Evolutionary conservation across 2,888 invertebrate genomes (phyloP).

Genomic region (Crioceris asparagi): DNA sequence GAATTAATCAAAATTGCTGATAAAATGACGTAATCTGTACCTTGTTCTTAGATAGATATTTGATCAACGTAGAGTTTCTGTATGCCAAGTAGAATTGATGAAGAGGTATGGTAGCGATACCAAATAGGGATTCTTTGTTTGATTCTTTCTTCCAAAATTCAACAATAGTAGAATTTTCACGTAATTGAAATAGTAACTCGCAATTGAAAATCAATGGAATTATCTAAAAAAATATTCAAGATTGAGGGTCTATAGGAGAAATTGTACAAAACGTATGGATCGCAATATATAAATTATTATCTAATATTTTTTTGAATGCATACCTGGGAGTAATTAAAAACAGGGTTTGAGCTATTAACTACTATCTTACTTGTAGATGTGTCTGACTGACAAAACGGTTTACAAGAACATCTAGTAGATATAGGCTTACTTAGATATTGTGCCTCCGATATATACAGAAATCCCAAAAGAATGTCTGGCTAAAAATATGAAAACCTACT

Average conservation of each 20-base stretch:
- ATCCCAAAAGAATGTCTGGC: conserved; percentile 38
- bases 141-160: conserved; percentile 42
- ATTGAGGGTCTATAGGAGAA: background rate
- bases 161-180: conserved; percentile 45
- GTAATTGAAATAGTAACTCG: conserved; percentile 43
- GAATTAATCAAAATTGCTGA: conserved; percentile 2
- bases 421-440: conserved; percentile 33
- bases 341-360: conserved; percentile 36
- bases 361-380: conserved; percentile 36
- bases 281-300: background rate
- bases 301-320: background rate
- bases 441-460: conserved; percentile 42
- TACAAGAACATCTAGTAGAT: conserved; percentile 39
- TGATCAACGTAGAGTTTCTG: conserved; percentile 43
- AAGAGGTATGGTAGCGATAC: conserved; percentile 44
- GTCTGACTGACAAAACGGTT: conserved; percentile 41
- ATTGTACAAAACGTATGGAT: background rate
- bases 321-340: conserved; percentile 43
- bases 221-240: conserved; percentile 32
- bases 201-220: conserved; percentile 46
- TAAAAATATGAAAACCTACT: too few relatives aligned
- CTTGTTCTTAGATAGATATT: conserved; percentile 44
- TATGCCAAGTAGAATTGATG: conserved; percentile 52
- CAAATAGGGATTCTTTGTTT: conserved; percentile 36
- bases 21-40: conserved; percentile 28